Conservation (phyloP, 2,797 vertebrate genomes). For the Gouania willdenowi region DNA sequence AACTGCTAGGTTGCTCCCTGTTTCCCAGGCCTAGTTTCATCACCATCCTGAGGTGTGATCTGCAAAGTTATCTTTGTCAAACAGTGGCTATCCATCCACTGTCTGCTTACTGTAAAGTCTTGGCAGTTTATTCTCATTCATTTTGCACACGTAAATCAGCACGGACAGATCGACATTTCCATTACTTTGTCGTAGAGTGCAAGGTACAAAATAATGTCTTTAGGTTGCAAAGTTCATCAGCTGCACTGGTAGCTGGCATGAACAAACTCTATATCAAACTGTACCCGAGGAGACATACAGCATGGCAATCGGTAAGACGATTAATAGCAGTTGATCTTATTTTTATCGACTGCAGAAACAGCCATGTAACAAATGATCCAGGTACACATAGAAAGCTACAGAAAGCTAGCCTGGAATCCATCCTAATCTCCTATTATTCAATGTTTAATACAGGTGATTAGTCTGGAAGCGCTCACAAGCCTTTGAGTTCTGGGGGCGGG, state of each 20-base stretch:
- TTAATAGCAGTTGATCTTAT: constrained; percentile 61
- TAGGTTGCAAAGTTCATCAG: constrained; percentile 63
- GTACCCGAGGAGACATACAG: constrained; percentile 35
- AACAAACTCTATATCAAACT: constrained; percentile 49
- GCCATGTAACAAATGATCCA: constrained; percentile 58
- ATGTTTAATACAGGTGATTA: too few species aligned
- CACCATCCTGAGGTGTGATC: constrained; percentile 51
- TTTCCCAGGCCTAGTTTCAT: constrained; percentile 55
- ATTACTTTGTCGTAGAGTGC: constrained; percentile 51
- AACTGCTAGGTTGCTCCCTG: constrained; percentile 45
- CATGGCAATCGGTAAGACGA: constrained; percentile 46
- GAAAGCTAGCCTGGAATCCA: too few species aligned
- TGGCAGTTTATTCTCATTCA: constrained; percentile 65
- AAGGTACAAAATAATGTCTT: constrained; percentile 46
- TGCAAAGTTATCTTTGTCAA: constrained; percentile 61
- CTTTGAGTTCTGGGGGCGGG: too few species aligned
- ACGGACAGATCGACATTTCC: constrained; percentile 48
- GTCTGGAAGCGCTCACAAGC: too few species aligned
- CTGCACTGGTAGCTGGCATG: constrained; percentile 43
- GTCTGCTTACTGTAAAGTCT: constrained; percentile 27
- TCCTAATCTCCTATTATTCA: too few species aligned
- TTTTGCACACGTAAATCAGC: constrained; percentile 46
- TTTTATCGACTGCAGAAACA: constrained; percentile 45
- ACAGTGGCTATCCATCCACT: constrained; percentile 34
- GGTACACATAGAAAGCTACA: too few species aligned